Base-by-base conservation (phyloP, 2,888 invertebrate species). In the Pyrgus malvae region DNA sequence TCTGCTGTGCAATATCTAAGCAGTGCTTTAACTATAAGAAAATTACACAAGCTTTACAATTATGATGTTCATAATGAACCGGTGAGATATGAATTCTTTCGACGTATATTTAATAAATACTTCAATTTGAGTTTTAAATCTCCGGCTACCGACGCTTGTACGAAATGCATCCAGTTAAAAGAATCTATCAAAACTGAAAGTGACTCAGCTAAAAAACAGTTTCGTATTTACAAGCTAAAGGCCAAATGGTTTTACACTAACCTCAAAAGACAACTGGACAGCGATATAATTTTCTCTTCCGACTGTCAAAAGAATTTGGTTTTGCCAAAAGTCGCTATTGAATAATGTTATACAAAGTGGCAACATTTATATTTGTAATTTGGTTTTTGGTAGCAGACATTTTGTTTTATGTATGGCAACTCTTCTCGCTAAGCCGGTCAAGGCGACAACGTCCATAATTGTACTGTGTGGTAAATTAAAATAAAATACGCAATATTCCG, bases 241-340 rank as follows among this genome's bases (percentile, higher is more conserved):
- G 64, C 63, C 12, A 68, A 66, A 57, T 59, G 60, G n/a, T 33
- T 68, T 68, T 59, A 42, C 65, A 62, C 48, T 44, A 51, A n/a
- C 56, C 64, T 48, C 41, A 67, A 38, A 55, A 63, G 44, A 66
- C 64, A 37, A 41, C 27, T 8, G 6, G 27, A 2, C 6, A 60
- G 40, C 38, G 53, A 42, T 51, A 59, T 57, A 37, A 62, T 55
- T 35, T 21, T 65, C 16, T 57, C 57, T 56, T 65, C 61, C 48
- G 60, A 64, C 48, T 64, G 59, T 37, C 64, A 66, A 60, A 65
- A 61, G 49, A 66, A 66, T 57, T 60, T 59, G 21, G 50, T 58
- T 0, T 29, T 66, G 9, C 67, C 63, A 6, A 68, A 68, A 58
- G 14, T 49, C n/a, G n/a, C n/a, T n/a, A n/a, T n/a, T n/a, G n/a